Conservation (phyloP, 2,797 vertebrate species). For the Triplophysa yarkandensis region DNA sequence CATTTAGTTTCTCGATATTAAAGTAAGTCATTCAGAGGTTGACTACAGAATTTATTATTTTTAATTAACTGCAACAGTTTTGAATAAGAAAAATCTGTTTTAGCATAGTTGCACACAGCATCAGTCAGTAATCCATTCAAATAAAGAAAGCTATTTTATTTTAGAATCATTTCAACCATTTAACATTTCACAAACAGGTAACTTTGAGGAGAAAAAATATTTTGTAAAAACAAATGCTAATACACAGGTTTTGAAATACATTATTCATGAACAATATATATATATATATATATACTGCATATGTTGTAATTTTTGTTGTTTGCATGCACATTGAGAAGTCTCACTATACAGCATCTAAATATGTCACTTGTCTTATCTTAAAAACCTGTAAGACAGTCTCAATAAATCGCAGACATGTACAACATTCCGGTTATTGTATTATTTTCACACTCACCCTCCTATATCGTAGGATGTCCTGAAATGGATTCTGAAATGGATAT, state of each 20-base stretch:
- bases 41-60: too few species aligned
- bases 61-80: too few species aligned
- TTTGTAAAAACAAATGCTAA: not conserved
- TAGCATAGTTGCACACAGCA: too few species aligned
- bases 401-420: conserved; percentile 51
- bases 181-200: too few species aligned
- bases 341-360: not conserved
- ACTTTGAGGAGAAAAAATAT: not conserved
- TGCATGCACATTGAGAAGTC: not conserved
- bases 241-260: not conserved
- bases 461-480: conserved; percentile 67
- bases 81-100: too few species aligned
- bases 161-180: too few species aligned
- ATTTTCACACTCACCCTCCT: conserved; percentile 43
- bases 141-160: too few species aligned
- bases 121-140: too few species aligned
- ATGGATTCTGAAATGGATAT: conserved; percentile 68
- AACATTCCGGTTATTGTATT: conserved; percentile 43
- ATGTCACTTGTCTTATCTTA: conserved; percentile 43
- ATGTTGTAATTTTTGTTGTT: not conserved
- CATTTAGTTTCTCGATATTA: too few species aligned
- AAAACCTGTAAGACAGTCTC: conserved; percentile 53
- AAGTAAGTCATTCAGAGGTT: too few species aligned
- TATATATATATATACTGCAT: conserved; percentile 1
- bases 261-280: not conserved